A percentile compares a stretch with the other conserved stretches of the same genome.
Evolutionary conservation across 2,797 vertebrate species (phyloP).

Genomic region (Ibycter americanus): DNA sequence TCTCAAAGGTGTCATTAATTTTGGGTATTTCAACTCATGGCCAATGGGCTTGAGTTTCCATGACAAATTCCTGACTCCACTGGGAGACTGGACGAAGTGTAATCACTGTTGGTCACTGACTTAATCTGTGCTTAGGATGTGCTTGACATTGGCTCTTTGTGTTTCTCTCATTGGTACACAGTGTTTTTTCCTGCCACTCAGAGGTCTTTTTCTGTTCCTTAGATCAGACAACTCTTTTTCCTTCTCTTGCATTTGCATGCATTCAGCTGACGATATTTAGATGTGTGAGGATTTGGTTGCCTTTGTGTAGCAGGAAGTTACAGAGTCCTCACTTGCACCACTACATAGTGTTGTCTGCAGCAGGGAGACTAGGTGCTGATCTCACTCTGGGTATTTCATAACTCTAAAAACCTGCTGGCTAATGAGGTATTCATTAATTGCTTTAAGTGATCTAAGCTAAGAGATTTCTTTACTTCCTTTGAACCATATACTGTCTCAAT

Average conservation of each 20-base stretch:
- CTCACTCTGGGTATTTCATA: conserved; percentile 23
- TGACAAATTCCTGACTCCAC: background rate
- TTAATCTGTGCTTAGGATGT: background rate
- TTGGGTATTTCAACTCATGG: background rate
- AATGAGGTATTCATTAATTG: conserved; percentile 8
- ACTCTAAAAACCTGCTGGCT: conserved; percentile 7
- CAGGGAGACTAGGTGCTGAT: background rate
- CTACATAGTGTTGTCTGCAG: background rate
- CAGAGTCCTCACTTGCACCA: background rate
- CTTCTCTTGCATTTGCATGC: conserved; percentile 34
- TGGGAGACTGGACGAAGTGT: background rate
- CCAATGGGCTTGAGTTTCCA: background rate
- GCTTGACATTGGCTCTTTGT: conserved; percentile 26
- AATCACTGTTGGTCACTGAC: background rate
- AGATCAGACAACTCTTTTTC: conserved; percentile 32
- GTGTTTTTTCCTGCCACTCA: conserved; percentile 29
- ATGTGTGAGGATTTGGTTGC: conserved; percentile 37
- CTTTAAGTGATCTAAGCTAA: background rate
- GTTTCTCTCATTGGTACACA: background rate
- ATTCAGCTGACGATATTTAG: conserved; percentile 21
- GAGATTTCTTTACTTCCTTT: conserved; percentile 23
- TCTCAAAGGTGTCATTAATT: conserved; percentile 24
- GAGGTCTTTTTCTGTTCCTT: conserved; percentile 35
- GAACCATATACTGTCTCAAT: background rate
- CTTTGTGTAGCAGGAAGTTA: conserved; percentile 52